Evolutionary conservation across 2,113 vertebrate genomes (phyloP).

Genomic region (Malurus elegans): DNA sequence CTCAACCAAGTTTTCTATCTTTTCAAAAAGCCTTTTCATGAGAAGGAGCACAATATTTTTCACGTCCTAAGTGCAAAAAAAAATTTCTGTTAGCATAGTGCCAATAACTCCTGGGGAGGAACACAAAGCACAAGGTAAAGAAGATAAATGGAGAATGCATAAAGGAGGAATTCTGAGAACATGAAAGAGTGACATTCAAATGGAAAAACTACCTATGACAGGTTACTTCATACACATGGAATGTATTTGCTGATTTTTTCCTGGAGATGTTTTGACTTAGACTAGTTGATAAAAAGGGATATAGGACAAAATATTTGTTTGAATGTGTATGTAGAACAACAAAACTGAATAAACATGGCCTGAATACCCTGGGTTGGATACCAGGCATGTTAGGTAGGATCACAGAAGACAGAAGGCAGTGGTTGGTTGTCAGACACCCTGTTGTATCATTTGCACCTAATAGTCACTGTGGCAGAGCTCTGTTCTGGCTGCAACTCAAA

Average conservation of each 20-base stretch:
- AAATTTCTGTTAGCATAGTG: not conserved
- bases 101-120: not conserved
- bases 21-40: not conserved
- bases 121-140: not conserved
- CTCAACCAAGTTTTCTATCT: not conserved
- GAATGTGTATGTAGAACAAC: not conserved
- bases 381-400: accelerated
- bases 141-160: not conserved
- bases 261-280: not conserved
- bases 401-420: not conserved
- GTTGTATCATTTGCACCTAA: not conserved
- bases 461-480: not conserved
- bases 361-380: not conserved
- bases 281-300: not conserved
- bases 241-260: not conserved
- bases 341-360: not conserved
- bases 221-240: not conserved
- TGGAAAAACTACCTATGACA: not conserved
- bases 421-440: not conserved
- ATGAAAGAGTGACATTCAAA: not conserved
- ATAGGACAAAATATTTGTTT: not conserved
- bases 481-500: not conserved
- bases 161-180: not conserved
- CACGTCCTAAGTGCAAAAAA: not conserved
- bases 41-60: not conserved